Conservation (phyloP, 2,113 vertebrate species). For the Perccottus glenii region DNA sequence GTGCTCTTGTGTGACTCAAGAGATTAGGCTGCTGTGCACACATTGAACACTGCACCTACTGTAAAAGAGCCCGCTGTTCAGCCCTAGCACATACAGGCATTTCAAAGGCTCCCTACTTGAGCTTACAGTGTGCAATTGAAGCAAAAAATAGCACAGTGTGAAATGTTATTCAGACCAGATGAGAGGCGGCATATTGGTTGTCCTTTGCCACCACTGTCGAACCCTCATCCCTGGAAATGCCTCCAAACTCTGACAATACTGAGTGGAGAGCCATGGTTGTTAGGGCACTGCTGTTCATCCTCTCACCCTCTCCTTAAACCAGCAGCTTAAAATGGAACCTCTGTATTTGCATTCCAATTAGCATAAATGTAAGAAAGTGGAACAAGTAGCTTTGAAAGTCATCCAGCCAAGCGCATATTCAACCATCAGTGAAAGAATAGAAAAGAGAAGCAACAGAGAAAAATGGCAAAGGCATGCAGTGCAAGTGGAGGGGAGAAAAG, state of each 20-base stretch:
- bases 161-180: constrained; percentile 64
- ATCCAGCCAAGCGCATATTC: constrained; percentile 71
- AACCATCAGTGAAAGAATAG: constrained; percentile 35
- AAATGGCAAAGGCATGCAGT: constrained; percentile 27
- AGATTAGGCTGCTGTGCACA: constrained; percentile 61
- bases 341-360: constrained; percentile 79
- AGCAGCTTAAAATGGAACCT: constrained; percentile 71
- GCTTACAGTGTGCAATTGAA: constrained; percentile 51
- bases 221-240: constrained; percentile 54
- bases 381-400: constrained; percentile 81
- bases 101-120: constrained; percentile 41
- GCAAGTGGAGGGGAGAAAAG: constrained; percentile 3
- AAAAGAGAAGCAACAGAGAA: constrained; percentile 18
- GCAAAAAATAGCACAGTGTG: constrained; percentile 51
- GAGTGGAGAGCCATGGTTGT: constrained; percentile 60
- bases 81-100: constrained; percentile 37
- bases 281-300: constrained; percentile 55
- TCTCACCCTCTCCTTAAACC: constrained; percentile 60
- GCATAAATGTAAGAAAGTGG: constrained; percentile 78
- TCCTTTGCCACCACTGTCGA: constrained; percentile 57
- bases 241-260: constrained; percentile 35
- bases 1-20: constrained; percentile 55
- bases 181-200: constrained; percentile 56
- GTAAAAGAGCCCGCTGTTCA: constrained; percentile 56
- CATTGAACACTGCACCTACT: constrained; percentile 52